Conservation (phyloP, 2,888 invertebrate species). For the Leucozona laternaria region DNA sequence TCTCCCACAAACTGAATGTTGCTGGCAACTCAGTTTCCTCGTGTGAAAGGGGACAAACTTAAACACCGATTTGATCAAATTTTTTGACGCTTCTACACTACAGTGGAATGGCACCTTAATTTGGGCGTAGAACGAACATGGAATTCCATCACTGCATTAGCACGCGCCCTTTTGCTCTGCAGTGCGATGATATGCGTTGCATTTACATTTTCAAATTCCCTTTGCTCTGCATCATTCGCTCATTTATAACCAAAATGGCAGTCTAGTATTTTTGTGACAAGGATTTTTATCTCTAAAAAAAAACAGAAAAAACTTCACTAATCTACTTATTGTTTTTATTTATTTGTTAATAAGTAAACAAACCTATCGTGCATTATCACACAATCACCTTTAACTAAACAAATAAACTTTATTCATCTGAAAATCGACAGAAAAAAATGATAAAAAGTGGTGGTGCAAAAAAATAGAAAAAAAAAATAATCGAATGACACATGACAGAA, state of each 20-base stretch:
- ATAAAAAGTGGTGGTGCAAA: constrained; percentile 41
- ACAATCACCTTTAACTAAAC: constrained; percentile 6
- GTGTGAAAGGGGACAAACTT: too few relatives aligned
- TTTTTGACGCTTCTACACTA: too few relatives aligned
- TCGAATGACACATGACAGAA: constrained; percentile 72
- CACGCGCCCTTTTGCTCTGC: constrained; percentile 34
- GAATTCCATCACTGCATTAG: constrained; percentile 11
- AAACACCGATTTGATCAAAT: too few relatives aligned
- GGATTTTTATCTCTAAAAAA: constrained; percentile 56
- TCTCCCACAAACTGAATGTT: too few relatives aligned
- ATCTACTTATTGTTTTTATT: constrained; percentile 61
- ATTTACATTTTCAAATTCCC: constrained; percentile 24
- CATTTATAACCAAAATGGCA: constrained; percentile 61
- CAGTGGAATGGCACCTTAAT: not conserved
- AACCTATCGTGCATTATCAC: constrained; percentile 26
- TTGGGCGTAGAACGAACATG: not conserved
- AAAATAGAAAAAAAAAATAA: constrained; percentile 9
- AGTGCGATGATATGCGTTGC: constrained; percentile 40
- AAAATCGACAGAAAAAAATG: constrained; percentile 11
- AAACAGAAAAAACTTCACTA: constrained; percentile 23
- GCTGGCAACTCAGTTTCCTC: too few relatives aligned
- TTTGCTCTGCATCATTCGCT: constrained; percentile 38
- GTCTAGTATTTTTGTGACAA: constrained; percentile 65
- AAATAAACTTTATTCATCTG: constrained; percentile 2
- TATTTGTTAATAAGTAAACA: constrained; percentile 68